phyloP scores from a whole-genome alignment of 92 coral and sea anemone genomes.

The Metridium senile region DNA sequence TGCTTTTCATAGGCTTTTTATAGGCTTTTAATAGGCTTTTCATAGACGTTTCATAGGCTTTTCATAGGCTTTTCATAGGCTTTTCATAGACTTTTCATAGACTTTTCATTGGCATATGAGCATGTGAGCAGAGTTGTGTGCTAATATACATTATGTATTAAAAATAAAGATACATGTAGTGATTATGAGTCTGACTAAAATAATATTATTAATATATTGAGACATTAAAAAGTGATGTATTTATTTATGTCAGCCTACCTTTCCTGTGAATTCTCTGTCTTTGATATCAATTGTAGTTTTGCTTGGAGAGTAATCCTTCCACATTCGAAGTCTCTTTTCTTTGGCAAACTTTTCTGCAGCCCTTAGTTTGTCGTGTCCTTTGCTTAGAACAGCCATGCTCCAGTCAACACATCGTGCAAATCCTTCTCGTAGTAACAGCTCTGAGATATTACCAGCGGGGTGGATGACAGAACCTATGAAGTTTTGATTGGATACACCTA shows the following conservation, averaged over 20 bases:
- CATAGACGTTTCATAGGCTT: too few species aligned
- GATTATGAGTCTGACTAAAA: too few species aligned
- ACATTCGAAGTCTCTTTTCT: slow-evolving; percentile 81
- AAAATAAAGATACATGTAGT: too few species aligned
- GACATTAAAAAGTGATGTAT: too few species aligned
- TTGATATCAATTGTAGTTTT: slow-evolving; percentile 67
- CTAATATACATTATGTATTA: too few species aligned
- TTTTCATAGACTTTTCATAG: too few species aligned
- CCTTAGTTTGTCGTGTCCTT: slow-evolving; percentile 86
- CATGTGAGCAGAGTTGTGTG: too few species aligned
- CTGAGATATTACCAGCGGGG: slow-evolving; percentile 97
- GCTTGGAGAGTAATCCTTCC: slow-evolving; percentile 90
- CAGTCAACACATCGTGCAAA: slow-evolving; percentile 98
- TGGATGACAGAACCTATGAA: slow-evolving; percentile 86
- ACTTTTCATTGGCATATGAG: too few species aligned
- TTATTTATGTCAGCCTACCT: slow-evolving; percentile 46
- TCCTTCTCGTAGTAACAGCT: slow-evolving; percentile 88
- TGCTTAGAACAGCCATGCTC: slow-evolving; percentile 94
- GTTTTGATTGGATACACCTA: slow-evolving; percentile 94
- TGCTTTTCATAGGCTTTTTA: too few species aligned
- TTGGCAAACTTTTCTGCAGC: slow-evolving; percentile 95
- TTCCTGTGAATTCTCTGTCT: slow-evolving; percentile 92
- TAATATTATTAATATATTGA: too few species aligned
- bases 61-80: too few species aligned
- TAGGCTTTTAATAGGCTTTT: too few species aligned